A percentile compares a stretch with the other conserved stretches of the same genome.
Evolutionary conservation across 2,113 vertebrate species (phyloP).

Genomic region (Seriola dumerili): DNA sequence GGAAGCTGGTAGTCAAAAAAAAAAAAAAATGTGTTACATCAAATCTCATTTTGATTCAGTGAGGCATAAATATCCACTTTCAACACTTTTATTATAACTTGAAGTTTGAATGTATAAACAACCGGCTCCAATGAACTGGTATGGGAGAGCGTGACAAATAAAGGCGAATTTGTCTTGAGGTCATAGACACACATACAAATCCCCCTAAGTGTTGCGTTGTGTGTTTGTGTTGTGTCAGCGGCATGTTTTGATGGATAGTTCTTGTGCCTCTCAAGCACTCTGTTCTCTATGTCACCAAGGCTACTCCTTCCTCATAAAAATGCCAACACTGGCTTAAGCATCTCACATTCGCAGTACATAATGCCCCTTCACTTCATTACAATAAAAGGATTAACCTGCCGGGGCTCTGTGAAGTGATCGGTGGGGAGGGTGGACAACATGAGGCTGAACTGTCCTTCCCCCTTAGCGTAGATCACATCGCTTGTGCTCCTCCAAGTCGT

Average conservation of each 20-base stretch:
- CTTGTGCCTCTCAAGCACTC: constrained; percentile 37
- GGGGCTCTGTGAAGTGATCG: constrained; percentile 56
- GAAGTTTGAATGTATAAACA: neutral
- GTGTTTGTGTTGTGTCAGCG: constrained; percentile 60
- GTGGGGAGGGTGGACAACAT: constrained; percentile 40
- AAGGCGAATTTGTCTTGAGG: neutral
- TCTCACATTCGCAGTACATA: constrained; percentile 75
- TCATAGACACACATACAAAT: constrained; percentile 32
- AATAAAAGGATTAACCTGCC: constrained; percentile 86
- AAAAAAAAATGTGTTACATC: neutral
- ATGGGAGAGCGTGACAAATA: constrained; percentile 6
- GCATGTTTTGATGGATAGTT: constrained; percentile 71
- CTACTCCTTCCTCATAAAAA: constrained; percentile 78
- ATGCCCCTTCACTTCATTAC: constrained; percentile 82
- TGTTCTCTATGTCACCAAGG: constrained; percentile 50
- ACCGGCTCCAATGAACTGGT: neutral
- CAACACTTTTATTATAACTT: no score
- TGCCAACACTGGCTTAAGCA: constrained; percentile 75
- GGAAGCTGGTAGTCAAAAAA: neutral
- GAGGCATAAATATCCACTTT: neutral
- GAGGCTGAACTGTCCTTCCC: constrained; percentile 69
- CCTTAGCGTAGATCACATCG: constrained; percentile 63
- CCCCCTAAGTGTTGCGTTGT: constrained; percentile 58
- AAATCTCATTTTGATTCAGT: neutral
- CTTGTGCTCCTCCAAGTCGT: constrained; percentile 35